These are phyloP conservation scores for Papilio xuthus DNA, from an alignment of 1,140 invertebrate genomes.

Conservation along the genomic window DNA sequence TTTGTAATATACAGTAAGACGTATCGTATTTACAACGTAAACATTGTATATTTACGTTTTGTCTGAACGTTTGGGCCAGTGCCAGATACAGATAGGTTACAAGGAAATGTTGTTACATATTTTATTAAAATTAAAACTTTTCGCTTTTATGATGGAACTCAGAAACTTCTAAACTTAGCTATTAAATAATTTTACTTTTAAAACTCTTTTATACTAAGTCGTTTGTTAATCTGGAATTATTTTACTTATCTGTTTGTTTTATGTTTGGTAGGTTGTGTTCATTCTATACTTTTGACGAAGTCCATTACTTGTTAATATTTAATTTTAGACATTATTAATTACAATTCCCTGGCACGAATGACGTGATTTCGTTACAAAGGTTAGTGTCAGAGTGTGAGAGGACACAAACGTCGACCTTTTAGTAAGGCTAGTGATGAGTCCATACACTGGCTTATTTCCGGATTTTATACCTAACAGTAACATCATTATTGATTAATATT, in stretches of 20 bases:
- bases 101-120: slow-evolving; percentile 9
- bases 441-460: too few species aligned
- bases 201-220: neutral
- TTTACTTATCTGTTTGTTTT: neutral
- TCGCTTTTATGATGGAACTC: neutral
- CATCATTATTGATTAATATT: too few species aligned
- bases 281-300: neutral
- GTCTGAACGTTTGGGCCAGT: slow-evolving; percentile 3
- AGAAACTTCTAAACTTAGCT: neutral
- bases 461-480: too few species aligned
- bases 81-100: slow-evolving; percentile 1
- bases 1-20: slow-evolving; percentile 16
- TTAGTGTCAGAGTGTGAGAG: too few species aligned
- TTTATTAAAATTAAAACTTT: slow-evolving; percentile 4
- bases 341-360: too few species aligned
- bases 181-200: neutral
- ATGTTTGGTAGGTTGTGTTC: neutral
- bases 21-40: slow-evolving; percentile 1
- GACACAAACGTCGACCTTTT: too few species aligned
- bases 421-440: too few species aligned
- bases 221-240: neutral
- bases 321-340: too few species aligned
- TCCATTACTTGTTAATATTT: too few species aligned
- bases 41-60: slow-evolving; percentile 13
- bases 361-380: too few species aligned